phyloP scores from a whole-genome alignment of 1,140 invertebrate species.

The Popillia japonica region DNA sequence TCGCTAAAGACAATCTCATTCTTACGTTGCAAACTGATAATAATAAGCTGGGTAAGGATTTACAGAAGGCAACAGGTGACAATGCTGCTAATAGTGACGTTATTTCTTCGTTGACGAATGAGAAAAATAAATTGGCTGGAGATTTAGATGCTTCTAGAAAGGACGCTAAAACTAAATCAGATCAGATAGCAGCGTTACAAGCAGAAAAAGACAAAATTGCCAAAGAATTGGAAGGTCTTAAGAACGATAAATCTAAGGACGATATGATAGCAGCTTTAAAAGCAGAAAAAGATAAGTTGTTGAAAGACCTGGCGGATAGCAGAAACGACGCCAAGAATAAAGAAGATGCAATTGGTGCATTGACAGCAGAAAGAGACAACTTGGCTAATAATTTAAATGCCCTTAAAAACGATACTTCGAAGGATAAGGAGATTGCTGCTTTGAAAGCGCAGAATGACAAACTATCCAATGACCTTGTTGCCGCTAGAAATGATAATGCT shows the following conservation, averaged over 20 bases:
- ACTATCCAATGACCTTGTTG: background rate
- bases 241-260: background rate
- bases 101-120: background rate
- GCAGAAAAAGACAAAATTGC: background rate
- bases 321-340: background rate
- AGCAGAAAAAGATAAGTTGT: background rate
- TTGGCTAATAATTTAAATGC: background rate
- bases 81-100: background rate
- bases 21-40: background rate
- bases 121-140: background rate
- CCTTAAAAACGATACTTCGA: background rate
- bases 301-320: background rate
- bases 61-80: background rate
- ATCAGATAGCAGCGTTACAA: background rate
- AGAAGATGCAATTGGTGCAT: background rate
- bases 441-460: conserved; percentile 23
- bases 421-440: conserved; percentile 2
- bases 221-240: background rate
- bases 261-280: background rate
- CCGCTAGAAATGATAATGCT: background rate
- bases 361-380: conserved; percentile 23
- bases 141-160: background rate
- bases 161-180: background rate
- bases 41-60: background rate
- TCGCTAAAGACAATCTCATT: conserved; percentile 2